phyloP scores from a whole-genome alignment of 2,888 invertebrate genomes.

The Synanthedon tipuliformis region DNA sequence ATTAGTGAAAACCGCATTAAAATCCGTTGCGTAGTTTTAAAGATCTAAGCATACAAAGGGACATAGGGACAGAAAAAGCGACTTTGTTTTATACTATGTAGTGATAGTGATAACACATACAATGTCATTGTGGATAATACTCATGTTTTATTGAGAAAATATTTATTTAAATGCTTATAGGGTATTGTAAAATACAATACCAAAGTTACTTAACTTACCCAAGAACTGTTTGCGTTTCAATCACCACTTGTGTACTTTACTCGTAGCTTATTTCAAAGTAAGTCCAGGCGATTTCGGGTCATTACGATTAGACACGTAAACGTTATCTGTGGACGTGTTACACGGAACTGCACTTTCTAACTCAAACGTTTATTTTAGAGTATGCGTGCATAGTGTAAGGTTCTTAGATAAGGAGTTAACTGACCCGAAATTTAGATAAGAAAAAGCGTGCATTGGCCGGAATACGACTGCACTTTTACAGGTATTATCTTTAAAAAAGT shows the following conservation, averaged over 20 bases:
- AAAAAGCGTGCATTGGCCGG: conserved; percentile 33
- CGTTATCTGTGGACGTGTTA: conserved; percentile 55
- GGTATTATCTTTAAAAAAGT: conserved; percentile 45
- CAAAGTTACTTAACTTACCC: not conserved
- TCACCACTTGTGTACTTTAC: conserved; percentile 23
- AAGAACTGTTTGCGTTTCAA: conserved; percentile 34
- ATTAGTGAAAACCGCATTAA: too few species aligned
- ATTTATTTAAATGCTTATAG: too few species aligned
- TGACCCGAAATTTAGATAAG: conserved; percentile 52
- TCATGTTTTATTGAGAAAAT: too few species aligned
- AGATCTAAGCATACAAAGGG: too few species aligned
- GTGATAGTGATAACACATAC: too few species aligned
- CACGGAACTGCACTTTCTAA: conserved; percentile 69
- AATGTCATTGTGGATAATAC: too few species aligned
- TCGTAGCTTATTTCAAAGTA: conserved; percentile 27
- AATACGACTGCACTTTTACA: conserved; percentile 42
- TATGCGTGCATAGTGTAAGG: conserved; percentile 50
- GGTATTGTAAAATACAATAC: too few species aligned
- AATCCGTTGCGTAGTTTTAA: too few species aligned
- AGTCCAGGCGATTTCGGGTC: conserved; percentile 47
- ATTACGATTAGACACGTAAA: conserved; percentile 43
- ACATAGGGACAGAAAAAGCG: too few species aligned
- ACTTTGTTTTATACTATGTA: too few species aligned
- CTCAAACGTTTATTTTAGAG: conserved; percentile 60
- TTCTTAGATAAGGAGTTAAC: conserved; percentile 56